phyloP scores from a whole-genome alignment of 30 jellyfish, hydroid and myxozoan species.

The Hydractinia symbiolongicarpus region DNA sequence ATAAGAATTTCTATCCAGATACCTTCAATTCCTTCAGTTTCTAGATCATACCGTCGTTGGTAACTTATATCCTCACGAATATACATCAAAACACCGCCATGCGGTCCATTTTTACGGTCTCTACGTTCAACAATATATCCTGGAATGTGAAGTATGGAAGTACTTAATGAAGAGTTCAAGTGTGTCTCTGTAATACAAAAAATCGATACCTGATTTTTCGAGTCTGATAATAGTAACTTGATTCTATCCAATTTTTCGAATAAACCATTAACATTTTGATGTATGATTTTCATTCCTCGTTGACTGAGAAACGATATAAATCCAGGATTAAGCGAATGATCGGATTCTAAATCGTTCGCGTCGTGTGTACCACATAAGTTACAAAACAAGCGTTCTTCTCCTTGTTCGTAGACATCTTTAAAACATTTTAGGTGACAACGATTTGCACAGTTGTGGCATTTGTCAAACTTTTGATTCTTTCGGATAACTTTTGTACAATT shows the following conservation, averaged over 20 bases:
- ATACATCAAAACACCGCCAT: conserved; percentile 1
- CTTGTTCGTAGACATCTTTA: neutral
- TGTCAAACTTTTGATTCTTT: neutral
- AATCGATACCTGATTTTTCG: neutral
- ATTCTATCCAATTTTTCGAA: neutral
- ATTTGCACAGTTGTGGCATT: too few relatives aligned
- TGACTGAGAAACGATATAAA: neutral
- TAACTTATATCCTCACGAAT: neutral
- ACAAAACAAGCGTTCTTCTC: neutral
- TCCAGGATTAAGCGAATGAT: neutral
- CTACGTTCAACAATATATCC: neutral
- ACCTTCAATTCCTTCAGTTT: too few relatives aligned
- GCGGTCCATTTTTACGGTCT: neutral
- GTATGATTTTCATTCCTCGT: neutral
- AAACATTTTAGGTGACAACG: neutral
- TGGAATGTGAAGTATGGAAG: neutral
- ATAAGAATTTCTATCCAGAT: too few relatives aligned
- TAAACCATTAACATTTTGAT: neutral
- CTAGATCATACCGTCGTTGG: conserved; percentile 1
- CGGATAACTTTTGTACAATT: neutral
- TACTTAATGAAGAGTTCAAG: neutral
- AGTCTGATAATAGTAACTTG: neutral
- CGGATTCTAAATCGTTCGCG: neutral
- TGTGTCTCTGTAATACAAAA: neutral
- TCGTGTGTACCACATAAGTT: neutral